A percentile compares a stretch with the other conserved stretches of the same genome.
Conservation (phyloP, 2,888 invertebrate genomes). For the Cheilosia soror region DNA sequence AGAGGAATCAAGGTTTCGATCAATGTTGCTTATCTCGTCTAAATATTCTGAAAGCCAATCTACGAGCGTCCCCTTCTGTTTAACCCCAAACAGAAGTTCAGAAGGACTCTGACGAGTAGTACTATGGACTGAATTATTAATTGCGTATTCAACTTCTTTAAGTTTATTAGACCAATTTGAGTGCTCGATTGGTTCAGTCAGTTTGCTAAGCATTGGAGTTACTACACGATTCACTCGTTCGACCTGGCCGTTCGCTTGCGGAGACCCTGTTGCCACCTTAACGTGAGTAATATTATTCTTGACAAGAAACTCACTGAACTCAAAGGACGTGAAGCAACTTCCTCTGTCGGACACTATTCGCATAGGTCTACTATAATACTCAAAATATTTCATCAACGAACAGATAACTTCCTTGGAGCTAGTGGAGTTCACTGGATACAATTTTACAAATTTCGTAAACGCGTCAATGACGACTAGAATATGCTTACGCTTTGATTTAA, state of each 20-base stretch:
- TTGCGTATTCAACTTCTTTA: slow-evolving; percentile 18
- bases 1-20: no score
- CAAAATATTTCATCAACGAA: slow-evolving; percentile 55
- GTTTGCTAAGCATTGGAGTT: slow-evolving; percentile 44
- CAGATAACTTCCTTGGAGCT: slow-evolving; percentile 23
- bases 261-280: slow-evolving; percentile 20
- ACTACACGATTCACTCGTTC: slow-evolving; percentile 16
- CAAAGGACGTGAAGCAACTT: slow-evolving; percentile 22
- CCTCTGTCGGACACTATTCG: slow-evolving; percentile 46
- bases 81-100: slow-evolving; percentile 1
- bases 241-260: slow-evolving; percentile 44
- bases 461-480: slow-evolving; percentile 37
- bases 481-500: slow-evolving; percentile 5
- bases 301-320: slow-evolving; percentile 26
- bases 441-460: slow-evolving; percentile 39
- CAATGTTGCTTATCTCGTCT: neutral
- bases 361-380: slow-evolving; percentile 51
- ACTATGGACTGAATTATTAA: slow-evolving; percentile 22
- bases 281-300: slow-evolving; percentile 15
- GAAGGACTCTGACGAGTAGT: neutral
- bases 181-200: slow-evolving; percentile 49
- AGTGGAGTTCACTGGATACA: slow-evolving; percentile 27
- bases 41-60: slow-evolving; percentile 3
- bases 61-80: slow-evolving; percentile 21
- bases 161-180: slow-evolving; percentile 24